phyloP scores from a whole-genome alignment of 2,113 vertebrate genomes.

The Macroglossus sobrinus region DNA sequence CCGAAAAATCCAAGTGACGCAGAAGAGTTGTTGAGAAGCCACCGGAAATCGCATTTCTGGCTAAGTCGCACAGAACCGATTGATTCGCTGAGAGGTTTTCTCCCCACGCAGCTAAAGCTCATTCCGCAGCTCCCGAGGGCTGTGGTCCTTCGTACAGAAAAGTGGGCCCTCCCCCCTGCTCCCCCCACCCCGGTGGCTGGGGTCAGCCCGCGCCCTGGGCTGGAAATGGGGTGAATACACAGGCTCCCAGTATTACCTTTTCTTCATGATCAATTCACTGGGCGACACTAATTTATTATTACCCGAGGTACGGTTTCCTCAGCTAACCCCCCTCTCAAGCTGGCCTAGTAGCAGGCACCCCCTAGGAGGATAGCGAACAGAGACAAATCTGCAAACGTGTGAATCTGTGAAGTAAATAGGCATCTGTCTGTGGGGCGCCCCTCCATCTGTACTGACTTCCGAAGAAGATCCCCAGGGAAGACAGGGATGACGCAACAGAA shows the following conservation, averaged over 20 bases:
- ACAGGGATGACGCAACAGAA: background rate
- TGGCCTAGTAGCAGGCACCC: background rate
- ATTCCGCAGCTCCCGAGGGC: rapidly evolving
- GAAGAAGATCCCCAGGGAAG: no score
- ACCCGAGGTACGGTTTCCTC: background rate
- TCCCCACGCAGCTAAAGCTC: rapidly evolving
- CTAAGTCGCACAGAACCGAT: no score
- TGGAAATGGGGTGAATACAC: background rate
- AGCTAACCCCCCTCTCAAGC: background rate
- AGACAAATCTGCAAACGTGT: background rate
- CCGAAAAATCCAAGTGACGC: background rate
- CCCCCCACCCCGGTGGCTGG: background rate
- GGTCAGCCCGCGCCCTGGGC: rapidly evolving
- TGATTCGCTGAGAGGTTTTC: background rate
- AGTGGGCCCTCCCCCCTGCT: background rate
- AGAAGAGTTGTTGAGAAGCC: background rate
- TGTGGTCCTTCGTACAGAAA: background rate
- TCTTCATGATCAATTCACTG: background rate
- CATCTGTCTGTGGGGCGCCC: background rate
- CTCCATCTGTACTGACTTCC: background rate
- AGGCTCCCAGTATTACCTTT: background rate
- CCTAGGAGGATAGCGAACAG: no score
- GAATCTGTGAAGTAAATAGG: background rate
- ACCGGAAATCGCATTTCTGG: background rate
- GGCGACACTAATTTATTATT: background rate